These are phyloP conservation scores for Dasysyrphus albostriatus DNA, from an alignment of 2,888 invertebrate genomes.

Conservation along the genomic window DNA sequence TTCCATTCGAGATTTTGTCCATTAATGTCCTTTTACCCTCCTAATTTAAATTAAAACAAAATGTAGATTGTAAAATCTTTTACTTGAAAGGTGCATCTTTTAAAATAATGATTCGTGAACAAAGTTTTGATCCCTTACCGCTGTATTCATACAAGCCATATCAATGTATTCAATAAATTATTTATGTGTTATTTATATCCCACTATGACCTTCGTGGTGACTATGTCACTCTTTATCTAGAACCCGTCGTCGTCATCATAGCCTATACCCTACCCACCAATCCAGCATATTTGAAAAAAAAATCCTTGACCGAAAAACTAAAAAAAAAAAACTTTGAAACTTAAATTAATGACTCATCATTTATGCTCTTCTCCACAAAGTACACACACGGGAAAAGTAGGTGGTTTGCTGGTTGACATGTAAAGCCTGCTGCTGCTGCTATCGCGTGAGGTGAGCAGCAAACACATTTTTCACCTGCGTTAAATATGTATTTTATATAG, in stretches of 20 bases:
- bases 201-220: slow-evolving; percentile 34
- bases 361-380: slow-evolving; percentile 35
- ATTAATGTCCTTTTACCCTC: no score
- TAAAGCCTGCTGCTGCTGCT: neutral
- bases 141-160: neutral
- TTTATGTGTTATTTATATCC: neutral
- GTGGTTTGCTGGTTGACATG: neutral
- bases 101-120: no score
- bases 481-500: neutral
- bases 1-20: no score
- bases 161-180: neutral
- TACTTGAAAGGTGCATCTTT: no score
- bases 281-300: neutral
- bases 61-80: no score
- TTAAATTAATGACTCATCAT: slow-evolving; percentile 60
- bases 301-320: slow-evolving; percentile 54
- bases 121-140: no score
- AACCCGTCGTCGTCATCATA: slow-evolving; percentile 21
- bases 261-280: slow-evolving; percentile 22
- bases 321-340: slow-evolving; percentile 44
- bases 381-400: slow-evolving; percentile 11
- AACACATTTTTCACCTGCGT: slow-evolving; percentile 37
- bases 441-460: slow-evolving; percentile 35
- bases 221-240: slow-evolving; percentile 47
- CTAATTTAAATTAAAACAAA: no score